Conservation (phyloP, 2,113 vertebrate species). For the Lophius piscatorius region DNA sequence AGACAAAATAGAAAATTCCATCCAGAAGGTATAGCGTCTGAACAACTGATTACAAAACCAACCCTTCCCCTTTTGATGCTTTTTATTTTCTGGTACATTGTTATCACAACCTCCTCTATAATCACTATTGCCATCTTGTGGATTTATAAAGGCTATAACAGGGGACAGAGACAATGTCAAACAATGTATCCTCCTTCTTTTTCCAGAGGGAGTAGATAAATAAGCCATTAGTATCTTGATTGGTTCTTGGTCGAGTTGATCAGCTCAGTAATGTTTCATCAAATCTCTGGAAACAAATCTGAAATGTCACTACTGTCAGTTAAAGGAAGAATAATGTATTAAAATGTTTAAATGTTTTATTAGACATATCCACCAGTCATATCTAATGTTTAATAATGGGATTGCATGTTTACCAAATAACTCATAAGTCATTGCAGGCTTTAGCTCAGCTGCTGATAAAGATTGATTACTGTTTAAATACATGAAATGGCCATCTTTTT, state of each 20-base stretch:
- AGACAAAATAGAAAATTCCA: no score
- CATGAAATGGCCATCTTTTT: background rate
- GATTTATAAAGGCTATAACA: no score
- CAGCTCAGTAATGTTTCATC: constrained; percentile 10
- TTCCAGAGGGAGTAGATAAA: no score
- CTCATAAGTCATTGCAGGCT: background rate
- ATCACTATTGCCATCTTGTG: no score
- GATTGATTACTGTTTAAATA: constrained; percentile 8
- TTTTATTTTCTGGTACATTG: background rate
- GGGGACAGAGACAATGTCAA: no score
- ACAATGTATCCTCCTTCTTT: no score
- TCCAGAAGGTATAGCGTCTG: no score
- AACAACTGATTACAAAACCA: no score
- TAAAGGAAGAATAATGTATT: constrained; percentile 4
- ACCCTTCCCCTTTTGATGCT: no score
- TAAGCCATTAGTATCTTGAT: background rate
- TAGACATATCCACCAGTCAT: background rate
- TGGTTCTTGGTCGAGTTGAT: background rate
- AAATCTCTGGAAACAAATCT: constrained; percentile 1
- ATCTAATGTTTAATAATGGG: background rate
- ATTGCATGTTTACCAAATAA: background rate
- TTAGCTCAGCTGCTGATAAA: constrained; percentile 1
- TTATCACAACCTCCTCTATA: background rate
- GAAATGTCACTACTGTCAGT: constrained; percentile 3
- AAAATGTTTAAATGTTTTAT: constrained; percentile 5